phyloP scores from a whole-genome alignment of 1,140 invertebrate species.

The Leucophenga varia region DNA sequence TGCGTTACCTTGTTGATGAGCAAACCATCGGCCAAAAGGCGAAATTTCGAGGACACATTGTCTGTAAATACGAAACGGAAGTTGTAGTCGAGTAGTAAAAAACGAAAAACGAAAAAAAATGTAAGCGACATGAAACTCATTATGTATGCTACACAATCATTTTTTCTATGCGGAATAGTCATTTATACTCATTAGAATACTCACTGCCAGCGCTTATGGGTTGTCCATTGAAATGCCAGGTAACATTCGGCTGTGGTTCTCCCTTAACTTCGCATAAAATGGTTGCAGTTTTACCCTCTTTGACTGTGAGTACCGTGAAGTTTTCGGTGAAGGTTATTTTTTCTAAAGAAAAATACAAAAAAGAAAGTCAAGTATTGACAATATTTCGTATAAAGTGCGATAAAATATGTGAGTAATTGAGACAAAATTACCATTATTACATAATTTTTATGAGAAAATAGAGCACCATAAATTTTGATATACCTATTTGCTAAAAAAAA shows the following conservation, averaged over 20 bases:
- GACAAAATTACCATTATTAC: no score
- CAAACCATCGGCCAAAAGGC: conserved; percentile 57
- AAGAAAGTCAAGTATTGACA: background rate
- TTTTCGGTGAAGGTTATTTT: conserved; percentile 59
- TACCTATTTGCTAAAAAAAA: no score
- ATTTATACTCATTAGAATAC: conserved; percentile 12
- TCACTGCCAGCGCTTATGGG: conserved; percentile 44
- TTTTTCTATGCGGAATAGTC: no score
- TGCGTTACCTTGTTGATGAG: conserved; percentile 59
- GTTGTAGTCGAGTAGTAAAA: background rate
- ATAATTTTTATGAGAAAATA: no score
- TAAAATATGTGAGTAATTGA: background rate
- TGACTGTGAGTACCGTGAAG: conserved; percentile 52
- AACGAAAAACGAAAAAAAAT: background rate
- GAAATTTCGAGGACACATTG: conserved; percentile 50
- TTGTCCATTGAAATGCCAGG: conserved; percentile 57
- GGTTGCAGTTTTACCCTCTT: conserved; percentile 56
- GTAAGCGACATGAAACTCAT: background rate
- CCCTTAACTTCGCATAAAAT: conserved; percentile 59
- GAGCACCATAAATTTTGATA: no score
- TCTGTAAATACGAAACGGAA: conserved; percentile 18
- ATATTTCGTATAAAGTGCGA: background rate
- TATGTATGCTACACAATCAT: no score
- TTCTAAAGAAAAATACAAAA: conserved; percentile 39
- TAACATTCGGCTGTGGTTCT: conserved; percentile 58